Conservation (phyloP, 2,888 invertebrate genomes). For the Drosophila falleni region DNA sequence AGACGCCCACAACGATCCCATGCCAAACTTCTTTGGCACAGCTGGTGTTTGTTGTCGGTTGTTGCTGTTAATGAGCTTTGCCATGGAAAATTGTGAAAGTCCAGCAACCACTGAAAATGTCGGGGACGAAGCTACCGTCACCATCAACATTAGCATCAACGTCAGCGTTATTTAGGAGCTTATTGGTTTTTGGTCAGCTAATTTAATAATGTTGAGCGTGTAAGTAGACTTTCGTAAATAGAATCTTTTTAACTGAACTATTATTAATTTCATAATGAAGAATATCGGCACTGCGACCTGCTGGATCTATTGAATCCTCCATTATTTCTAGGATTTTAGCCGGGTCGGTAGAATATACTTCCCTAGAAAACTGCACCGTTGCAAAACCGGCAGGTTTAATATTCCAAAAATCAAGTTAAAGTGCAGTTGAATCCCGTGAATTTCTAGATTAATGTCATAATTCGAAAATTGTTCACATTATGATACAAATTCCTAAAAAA, state of each 20-base stretch:
- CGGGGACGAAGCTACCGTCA: conserved; percentile 8
- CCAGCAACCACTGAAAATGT: conserved; percentile 17
- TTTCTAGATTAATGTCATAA: too few relatives aligned
- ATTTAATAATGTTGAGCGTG: conserved; percentile 3
- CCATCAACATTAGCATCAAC: not conserved
- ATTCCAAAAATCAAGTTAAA: too few relatives aligned
- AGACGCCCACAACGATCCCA: conserved; percentile 1
- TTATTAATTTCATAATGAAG: too few relatives aligned
- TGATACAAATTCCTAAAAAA: too few relatives aligned
- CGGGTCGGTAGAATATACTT: too few relatives aligned
- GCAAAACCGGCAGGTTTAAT: too few relatives aligned
- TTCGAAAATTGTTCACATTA: too few relatives aligned
- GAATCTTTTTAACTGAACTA: not conserved
- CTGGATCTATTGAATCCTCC: too few relatives aligned
- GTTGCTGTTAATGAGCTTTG: conserved; percentile 41
- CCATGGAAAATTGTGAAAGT: conserved; percentile 36
- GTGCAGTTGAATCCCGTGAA: too few relatives aligned
- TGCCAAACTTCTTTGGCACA: conserved; percentile 19
- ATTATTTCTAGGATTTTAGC: too few relatives aligned
- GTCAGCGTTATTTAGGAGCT: conserved; percentile 18
- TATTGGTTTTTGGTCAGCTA: conserved; percentile 20
- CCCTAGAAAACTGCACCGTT: too few relatives aligned
- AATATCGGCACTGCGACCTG: too few relatives aligned
- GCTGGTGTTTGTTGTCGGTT: conserved; percentile 18
- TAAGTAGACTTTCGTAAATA: not conserved